Evolutionary conservation across 1,140 invertebrate genomes (phyloP), one percentile per base, ranked within the genome.

Genomic region (Oryzaephilus surinamensis): DNA sequence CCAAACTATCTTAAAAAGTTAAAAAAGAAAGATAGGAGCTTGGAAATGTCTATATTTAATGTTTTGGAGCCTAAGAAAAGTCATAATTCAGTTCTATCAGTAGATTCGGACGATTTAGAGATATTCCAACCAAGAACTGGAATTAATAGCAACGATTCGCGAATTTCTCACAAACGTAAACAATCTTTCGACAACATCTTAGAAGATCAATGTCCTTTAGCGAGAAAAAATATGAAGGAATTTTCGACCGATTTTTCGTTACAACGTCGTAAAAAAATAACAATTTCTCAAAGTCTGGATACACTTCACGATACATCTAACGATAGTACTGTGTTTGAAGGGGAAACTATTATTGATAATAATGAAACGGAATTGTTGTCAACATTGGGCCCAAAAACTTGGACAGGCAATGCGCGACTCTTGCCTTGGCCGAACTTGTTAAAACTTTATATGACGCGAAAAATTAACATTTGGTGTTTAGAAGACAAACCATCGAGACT

Each of bases 341-440:
- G 53, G 7, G 53, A 55, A 48, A 49, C n/a, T n/a, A n/a, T n/a
- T 40, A 4, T 19, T 48, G 18, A 39, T 55, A 11, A 29, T 45
- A 10, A 26, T 41, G 11, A 35, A 45, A 30, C 38, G 30, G 6
- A 52, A 55, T 32, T 21, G 16, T 34, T 54, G 10, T 43, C 26
- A n/a, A 41, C 43, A 33, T 23, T 52, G 7, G 39, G 43, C 16
- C 6, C 38, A 4, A 38, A 38, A 32, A 38, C 18, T 14, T 12
- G n/a, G 32, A 14, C 26, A 11, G 20, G 38, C 34, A 48, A 49
- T 18, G 41, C 49, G 2, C 24, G 53, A 23, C 33, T 55, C 15
- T 31, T 55, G 13, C 53, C 53, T 2, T 55, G 53, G 53, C 23
- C 14, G 13, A 42, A 44, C 10, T 19, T 55, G 24, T 34, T 51